Base-by-base conservation (phyloP, 2,113 vertebrate genomes). In the Morphnarchus princeps region DNA sequence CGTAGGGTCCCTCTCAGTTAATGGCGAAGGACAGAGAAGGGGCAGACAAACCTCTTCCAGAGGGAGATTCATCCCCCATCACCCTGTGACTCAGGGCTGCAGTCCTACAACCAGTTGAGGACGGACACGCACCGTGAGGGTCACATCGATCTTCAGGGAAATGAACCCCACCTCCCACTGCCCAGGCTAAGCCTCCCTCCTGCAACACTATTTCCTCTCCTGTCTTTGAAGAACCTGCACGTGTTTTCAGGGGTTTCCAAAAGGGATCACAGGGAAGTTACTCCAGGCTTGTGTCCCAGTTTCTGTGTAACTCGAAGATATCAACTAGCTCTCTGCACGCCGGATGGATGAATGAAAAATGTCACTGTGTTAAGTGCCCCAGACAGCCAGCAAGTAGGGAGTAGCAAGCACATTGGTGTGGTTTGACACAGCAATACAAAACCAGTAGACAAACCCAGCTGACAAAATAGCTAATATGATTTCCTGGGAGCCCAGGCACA, bases 61-160 rank as follows among this genome's bases (percentile, higher is more conserved):
- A 77, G 28, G 24, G 25, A 62, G 13, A 62, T 49, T 49, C 14
- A 49, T n/a, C 18, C 73, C 74, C 32, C 22, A 58, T 5, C 5
- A 34, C 21, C 13, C 82, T 6, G 5, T 11, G 36, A 70, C 63
- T 73, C 2, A 2, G 57, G 32, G 59, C 47, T 82, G 87, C 42
- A 67, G 65, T n/a, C 65, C 73, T 85, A 55, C 29, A 63, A 29
- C 11, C 61, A 50, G 26, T 12, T 71, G 43, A 73, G 72, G 50
- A 38, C 3, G 9, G 54, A 80, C 16, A 87, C 17, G 22, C 3
- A 5, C 29, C 1, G 0, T 0, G 2, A 54, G 47, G 42, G 85
- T 31, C 0, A 54, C 1, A 38, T 1, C 0, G 2, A 21, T 0
- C 0, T 36, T 28, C 38, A 82, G 38, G 57, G 52, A 54, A 63